Conservation (phyloP, 2,113 vertebrate species). For the Morone saxatilis region DNA sequence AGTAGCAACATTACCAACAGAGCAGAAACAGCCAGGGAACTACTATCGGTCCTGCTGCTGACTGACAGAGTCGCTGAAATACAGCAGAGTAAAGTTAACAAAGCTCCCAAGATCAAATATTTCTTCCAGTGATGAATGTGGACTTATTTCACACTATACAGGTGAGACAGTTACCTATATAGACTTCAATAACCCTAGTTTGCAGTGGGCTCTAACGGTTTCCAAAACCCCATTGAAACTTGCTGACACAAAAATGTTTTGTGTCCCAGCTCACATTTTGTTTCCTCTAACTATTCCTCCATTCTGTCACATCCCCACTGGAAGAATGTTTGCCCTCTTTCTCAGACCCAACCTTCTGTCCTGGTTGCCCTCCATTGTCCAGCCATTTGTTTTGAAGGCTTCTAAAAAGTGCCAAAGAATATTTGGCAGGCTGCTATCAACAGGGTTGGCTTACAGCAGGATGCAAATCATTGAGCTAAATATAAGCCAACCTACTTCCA, state of each 20-base stretch:
- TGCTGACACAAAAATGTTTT: not conserved
- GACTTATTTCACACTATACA: not conserved
- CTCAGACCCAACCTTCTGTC: not conserved
- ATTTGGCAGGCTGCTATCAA: slow-evolving; percentile 40
- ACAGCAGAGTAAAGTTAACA: not conserved
- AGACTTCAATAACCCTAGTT: not conserved
- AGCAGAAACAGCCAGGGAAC: not conserved
- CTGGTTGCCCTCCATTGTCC: slow-evolving; percentile 27
- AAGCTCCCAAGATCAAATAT: not conserved
- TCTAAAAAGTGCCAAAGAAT: slow-evolving; percentile 11
- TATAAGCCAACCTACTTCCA: slow-evolving; percentile 78
- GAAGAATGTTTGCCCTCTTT: not conserved
- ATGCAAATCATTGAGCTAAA: slow-evolving; percentile 73
- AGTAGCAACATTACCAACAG: not conserved
- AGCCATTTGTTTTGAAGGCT: slow-evolving; percentile 41
- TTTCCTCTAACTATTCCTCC: not conserved
- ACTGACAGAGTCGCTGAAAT: not conserved
- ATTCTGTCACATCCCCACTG: not conserved
- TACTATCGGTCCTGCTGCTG: not conserved
- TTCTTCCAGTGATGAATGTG: not conserved
- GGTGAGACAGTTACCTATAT: not conserved
- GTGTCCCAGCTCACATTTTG: not conserved
- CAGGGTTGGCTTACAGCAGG: slow-evolving; percentile 18
- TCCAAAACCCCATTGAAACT: too few species aligned
- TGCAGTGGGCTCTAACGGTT: not conserved